Evolutionary conservation across 2,797 vertebrate genomes (phyloP), one percentile per base, ranked within the genome.

Genomic region (Mycteria americana): DNA sequence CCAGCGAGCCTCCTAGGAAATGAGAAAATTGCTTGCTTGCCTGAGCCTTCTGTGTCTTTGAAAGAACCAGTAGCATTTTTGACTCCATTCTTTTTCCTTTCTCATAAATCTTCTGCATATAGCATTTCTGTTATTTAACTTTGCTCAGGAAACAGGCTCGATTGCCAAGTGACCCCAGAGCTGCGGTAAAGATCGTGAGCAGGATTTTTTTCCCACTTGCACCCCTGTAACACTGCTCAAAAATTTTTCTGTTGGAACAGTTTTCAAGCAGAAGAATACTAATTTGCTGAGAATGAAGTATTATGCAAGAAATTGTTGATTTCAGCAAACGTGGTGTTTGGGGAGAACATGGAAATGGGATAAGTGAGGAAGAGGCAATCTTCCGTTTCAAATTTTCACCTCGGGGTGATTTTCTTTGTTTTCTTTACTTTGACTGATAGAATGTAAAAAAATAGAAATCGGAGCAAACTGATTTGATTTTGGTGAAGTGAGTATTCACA

Each of bases 181-280:
- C 25, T 53, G 56, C 2, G 9, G 27, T 5, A 8, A 48, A 23
- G 43, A n/a, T 14, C 1, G 13, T 0, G 13, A 46, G 45, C 13
- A 3, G 64, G 43, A 23, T 86, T 93, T 25, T 68, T 65, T 28
- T 28, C 31, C 65, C 1, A 0, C 79, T 76, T n/a, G 17, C 17
- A 33, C 23, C 54, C 56, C 60, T 62, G 25, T 33, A 37, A 16
- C 6, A 2, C 24, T 31, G 33, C 68, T 80, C 56, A 45, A 83
- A 51, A 56, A 11, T 60, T 27, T 15, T 74, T 13, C n/a, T 23
- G 14, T 9, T 53, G 53, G 31, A 45, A 45, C 1, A 0, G 12
- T 84, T 75, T 67, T 76, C 81, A 14, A 76, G 51, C 68, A 73
- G 77, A 50, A 51, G 59, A 82, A 74, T 25, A 18, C 27, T 59